Percentiles rank a stretch among this genome's conserved stretches.
phyloP scores from a whole-genome alignment of 1,140 invertebrate species.

The Melitaea cinxia region DNA sequence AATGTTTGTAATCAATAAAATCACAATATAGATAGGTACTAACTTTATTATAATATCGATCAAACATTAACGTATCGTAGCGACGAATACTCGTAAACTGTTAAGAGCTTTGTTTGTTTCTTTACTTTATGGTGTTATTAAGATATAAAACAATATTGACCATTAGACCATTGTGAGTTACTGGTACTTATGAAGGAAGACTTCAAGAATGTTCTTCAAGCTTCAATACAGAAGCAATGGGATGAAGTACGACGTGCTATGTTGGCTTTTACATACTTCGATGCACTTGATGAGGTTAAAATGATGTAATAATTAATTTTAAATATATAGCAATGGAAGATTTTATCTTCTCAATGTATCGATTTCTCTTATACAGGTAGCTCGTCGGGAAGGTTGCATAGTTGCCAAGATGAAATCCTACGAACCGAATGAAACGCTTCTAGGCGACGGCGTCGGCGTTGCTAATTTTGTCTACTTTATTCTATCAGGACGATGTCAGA shows the following conservation, averaged over 20 bases:
- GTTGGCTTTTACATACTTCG: slow-evolving; percentile 85
- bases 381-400: slow-evolving; percentile 84
- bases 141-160: slow-evolving; percentile 1
- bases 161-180: slow-evolving; percentile 81
- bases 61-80: slow-evolving; percentile 28
- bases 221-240: slow-evolving; percentile 83
- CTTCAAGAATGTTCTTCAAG: slow-evolving; percentile 83
- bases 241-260: slow-evolving; percentile 83
- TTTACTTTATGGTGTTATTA: slow-evolving; percentile 1
- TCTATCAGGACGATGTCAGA: slow-evolving; percentile 83
- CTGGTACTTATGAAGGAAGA: slow-evolving; percentile 79
- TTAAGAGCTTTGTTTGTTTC: slow-evolving; percentile 24
- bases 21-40: not conserved
- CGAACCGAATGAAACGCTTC: slow-evolving; percentile 81
- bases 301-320: not conserved
- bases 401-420: slow-evolving; percentile 83
- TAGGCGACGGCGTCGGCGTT: slow-evolving; percentile 84
- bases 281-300: slow-evolving; percentile 81
- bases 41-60: slow-evolving; percentile 11
- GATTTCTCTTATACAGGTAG: slow-evolving; percentile 57
- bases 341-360: too few relatives aligned
- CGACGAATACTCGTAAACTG: slow-evolving; percentile 31
- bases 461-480: slow-evolving; percentile 85
- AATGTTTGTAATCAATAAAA: not conserved
- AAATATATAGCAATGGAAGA: too few relatives aligned